Evolutionary conservation across 2,888 invertebrate species (phyloP).

Genomic region (Mesochorus sp.): DNA sequence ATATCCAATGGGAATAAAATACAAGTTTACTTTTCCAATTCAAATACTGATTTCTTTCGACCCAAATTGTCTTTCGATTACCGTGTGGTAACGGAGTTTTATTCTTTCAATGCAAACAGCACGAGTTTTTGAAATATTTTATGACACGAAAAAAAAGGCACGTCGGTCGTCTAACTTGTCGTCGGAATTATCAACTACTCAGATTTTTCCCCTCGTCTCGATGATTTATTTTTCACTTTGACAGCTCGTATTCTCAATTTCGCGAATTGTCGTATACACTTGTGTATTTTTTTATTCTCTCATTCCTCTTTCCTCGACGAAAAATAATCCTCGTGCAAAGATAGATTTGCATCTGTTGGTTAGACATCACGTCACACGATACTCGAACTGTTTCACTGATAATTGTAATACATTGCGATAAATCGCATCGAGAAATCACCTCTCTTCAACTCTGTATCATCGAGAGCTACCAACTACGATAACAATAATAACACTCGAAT

Average conservation of each 20-base stretch:
- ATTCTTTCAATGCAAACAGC: too few relatives aligned
- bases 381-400: not conserved
- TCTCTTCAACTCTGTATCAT: not conserved
- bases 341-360: constrained; percentile 21
- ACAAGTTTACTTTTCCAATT: too few relatives aligned
- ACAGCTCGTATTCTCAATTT: not conserved
- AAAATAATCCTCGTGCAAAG: not conserved
- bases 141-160: too few relatives aligned
- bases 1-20: constrained; percentile 14
- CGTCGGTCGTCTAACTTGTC: too few relatives aligned
- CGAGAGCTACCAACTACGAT: not conserved
- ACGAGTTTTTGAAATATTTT: too few relatives aligned
- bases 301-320: not conserved
- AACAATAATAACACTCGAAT: constrained; percentile 18
- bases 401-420: too few relatives aligned
- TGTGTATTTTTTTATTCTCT: not conserved
- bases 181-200: not conserved
- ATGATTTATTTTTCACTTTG: not conserved
- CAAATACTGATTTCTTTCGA: too few relatives aligned
- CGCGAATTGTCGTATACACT: not conserved
- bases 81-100: too few relatives aligned
- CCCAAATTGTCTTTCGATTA: too few relatives aligned
- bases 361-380: constrained; percentile 5
- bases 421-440: constrained; percentile 18
- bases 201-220: not conserved